Evolutionary conservation across 2,797 vertebrate genomes (phyloP), one percentile per base, ranked within the genome.

Genomic region (Eupleurogrammus muticus): DNA sequence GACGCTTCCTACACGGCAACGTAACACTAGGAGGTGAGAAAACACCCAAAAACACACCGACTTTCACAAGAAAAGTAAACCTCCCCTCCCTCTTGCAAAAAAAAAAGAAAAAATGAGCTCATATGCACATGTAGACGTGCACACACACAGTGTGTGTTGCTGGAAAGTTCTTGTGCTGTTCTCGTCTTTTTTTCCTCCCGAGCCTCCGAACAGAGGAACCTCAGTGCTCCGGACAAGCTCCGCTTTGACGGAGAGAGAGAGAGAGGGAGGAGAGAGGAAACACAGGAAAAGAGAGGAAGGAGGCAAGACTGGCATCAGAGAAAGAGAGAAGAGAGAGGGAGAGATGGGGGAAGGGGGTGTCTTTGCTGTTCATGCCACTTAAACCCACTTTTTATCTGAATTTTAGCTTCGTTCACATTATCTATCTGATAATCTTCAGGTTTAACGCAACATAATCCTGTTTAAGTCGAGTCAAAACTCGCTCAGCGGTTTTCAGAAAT

Each of bases 1-100:
- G 97, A 83, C 95, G 97, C 60, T 99, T 99, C 94, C 95, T 99
- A 80, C 97, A 99, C 54, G 97, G 97, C 93, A 99, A 99, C 75
- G 97, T 99, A 90, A 99, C 97, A 82, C 92, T 99, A 95, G 97
- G 97, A 97, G 97, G 97, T 99, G 93, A 95, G 87, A 78, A 80
- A 83, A 66, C 82, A 80, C 74, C 36, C n/a, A 12, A 21, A 23
- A 34, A 61, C 59, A 34, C 48, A 14, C 60, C 16, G 57, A 9
- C 47, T 11, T 51, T 9, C 46, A 59, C n/a, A 9, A 12, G 49
- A 66, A n/a, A 21, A 34, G 62, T 35, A 28, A 73, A 49, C 64
- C 65, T 19, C 64, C 66, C 69, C 6, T 6, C 28, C 28, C 28
- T n/a, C n/a, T n/a, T 28, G 28, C 17, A 19, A 54, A 35, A 51